These are phyloP conservation scores for Haemorhous mexicanus DNA, from an alignment of 2,113 vertebrate genomes.

Conservation along the genomic window DNA sequence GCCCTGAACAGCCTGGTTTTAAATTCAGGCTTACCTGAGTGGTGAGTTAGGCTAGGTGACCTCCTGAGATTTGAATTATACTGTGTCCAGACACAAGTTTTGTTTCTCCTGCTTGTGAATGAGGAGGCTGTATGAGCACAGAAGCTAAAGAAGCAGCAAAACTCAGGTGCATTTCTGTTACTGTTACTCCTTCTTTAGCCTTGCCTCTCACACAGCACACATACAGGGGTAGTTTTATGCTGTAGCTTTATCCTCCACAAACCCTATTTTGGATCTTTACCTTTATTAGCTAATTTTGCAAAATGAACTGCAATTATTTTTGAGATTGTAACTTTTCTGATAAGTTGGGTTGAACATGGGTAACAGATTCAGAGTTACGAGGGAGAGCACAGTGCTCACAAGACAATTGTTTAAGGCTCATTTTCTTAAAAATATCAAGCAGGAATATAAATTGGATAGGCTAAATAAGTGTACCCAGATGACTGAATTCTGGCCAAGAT, in stretches of 20 bases:
- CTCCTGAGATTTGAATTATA: neutral
- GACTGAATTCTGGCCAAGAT: neutral
- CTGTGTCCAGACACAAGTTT: neutral
- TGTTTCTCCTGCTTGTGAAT: neutral
- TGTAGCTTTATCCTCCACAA: neutral
- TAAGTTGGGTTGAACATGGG: neutral
- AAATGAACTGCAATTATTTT: neutral
- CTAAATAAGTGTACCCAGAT: neutral
- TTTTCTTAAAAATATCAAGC: neutral
- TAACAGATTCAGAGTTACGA: neutral
- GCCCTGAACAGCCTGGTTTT: neutral
- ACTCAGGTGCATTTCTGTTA: neutral
- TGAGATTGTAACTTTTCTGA: neutral
- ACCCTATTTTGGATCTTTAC: neutral
- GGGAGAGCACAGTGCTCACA: neutral
- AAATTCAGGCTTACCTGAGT: neutral
- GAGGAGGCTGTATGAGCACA: neutral
- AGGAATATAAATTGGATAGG: neutral
- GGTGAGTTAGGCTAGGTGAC: neutral
- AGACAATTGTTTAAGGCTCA: neutral
- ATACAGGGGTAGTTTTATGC: neutral
- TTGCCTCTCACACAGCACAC: neutral
- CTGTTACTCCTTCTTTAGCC: neutral
- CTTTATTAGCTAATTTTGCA: neutral
- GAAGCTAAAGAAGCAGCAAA: neutral